These are phyloP conservation scores for Threskiornis aethiopicus DNA, from an alignment of 2,797 vertebrate genomes.

Conservation along the genomic window DNA sequence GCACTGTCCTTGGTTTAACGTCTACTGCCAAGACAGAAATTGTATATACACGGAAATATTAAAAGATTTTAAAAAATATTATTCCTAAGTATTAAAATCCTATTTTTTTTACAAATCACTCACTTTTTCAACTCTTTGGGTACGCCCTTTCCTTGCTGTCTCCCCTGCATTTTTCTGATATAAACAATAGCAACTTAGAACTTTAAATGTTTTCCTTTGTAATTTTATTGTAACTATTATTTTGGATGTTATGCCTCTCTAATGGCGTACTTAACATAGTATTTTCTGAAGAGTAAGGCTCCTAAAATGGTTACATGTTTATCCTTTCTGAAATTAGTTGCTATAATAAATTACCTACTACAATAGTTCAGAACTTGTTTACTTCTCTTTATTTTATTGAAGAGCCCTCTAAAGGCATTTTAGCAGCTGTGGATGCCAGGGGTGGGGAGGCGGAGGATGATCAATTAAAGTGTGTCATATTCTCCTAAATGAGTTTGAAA, in stretches of 20 bases:
- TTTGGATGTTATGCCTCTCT: not conserved
- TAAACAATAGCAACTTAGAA: not conserved
- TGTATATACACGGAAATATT: not conserved
- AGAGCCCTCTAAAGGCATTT: not conserved
- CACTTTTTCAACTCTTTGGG: not conserved
- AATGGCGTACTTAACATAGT: not conserved
- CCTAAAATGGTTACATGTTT: not conserved
- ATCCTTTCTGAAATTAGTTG: not conserved
- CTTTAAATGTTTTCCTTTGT: not conserved
- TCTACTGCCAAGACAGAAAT: fast-evolving
- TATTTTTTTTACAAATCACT: no score
- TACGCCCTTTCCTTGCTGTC: not conserved
- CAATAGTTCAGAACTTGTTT: not conserved
- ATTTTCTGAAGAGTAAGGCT: not conserved
- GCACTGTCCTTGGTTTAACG: not conserved
- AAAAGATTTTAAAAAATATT: not conserved
- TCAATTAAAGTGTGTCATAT: not conserved
- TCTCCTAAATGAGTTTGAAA: not conserved
- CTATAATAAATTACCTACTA: not conserved
- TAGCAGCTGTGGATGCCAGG: not conserved
- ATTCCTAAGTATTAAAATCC: not conserved
- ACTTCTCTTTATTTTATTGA: not conserved
- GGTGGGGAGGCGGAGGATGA: no score
- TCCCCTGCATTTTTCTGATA: not conserved
- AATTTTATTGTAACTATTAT: not conserved